Evolutionary conservation across 2,797 vertebrate species (phyloP).

Genomic region (Corythornis leucogaster): DNA sequence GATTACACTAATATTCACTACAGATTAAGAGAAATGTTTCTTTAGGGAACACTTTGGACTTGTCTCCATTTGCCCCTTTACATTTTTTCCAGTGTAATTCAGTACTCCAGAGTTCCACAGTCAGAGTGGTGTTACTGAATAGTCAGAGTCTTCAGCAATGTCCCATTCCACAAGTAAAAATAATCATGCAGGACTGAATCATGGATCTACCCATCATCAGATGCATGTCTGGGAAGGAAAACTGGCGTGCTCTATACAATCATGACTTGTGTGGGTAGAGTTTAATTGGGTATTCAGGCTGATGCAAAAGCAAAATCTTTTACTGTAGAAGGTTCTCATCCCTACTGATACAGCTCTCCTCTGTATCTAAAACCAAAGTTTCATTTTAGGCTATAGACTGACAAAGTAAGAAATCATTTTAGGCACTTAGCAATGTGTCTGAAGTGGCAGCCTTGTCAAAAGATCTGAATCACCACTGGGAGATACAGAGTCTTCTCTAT

Average conservation of each 20-base stretch:
- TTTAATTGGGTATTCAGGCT: background rate
- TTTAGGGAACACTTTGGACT: background rate
- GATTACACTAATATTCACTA: background rate
- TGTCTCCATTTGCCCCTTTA: background rate
- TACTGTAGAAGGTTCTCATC: background rate
- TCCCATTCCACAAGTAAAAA: background rate
- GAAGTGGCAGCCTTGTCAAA: background rate
- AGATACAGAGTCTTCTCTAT: background rate
- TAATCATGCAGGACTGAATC: slow-evolving; percentile 18
- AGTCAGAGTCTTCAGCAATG: background rate
- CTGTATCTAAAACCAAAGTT: background rate
- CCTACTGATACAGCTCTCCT: background rate
- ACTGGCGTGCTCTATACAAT: background rate
- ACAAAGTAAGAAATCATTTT: background rate
- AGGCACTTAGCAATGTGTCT: background rate
- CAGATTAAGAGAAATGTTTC: background rate
- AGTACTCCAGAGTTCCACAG: background rate
- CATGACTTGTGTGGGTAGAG: slow-evolving; percentile 18
- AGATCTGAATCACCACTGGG: background rate
- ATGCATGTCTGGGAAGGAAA: background rate
- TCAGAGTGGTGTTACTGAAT: background rate
- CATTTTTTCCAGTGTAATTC: background rate
- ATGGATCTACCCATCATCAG: background rate
- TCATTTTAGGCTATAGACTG: background rate
- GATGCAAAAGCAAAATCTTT: background rate